phyloP scores from a whole-genome alignment of 1,140 invertebrate genomes.

The Megalonaias nervosa region DNA sequence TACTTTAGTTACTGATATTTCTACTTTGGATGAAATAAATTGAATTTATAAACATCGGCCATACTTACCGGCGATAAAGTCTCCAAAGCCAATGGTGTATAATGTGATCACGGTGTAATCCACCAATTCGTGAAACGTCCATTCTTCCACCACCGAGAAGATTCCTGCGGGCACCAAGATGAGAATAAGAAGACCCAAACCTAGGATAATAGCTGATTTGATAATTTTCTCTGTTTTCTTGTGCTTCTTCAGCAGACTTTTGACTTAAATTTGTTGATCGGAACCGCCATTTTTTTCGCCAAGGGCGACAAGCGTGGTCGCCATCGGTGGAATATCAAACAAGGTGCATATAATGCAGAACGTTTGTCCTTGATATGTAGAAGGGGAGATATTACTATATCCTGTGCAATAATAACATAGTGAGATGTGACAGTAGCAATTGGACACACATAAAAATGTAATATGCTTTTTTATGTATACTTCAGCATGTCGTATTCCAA shows the following conservation, averaged over 20 bases:
- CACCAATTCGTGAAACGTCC: conserved; percentile 30
- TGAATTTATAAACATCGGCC: no score
- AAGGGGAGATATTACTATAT: conserved; percentile 57
- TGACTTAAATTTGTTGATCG: conserved; percentile 32
- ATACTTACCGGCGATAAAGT: conserved; percentile 53
- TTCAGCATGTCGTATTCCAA: no score
- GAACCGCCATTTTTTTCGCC: conserved; percentile 42
- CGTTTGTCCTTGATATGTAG: conserved; percentile 42
- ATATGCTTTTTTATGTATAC: no score
- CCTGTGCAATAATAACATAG: conserved; percentile 38
- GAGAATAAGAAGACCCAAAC: conserved; percentile 12
- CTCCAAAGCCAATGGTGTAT: conserved; percentile 64
- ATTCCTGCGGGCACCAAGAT: conserved; percentile 35
- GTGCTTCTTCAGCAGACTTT: conserved; percentile 33
- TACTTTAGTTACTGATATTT: no score
- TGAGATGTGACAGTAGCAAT: no score
- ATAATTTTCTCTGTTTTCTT: conserved; percentile 24
- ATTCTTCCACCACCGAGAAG: conserved; percentile 34
- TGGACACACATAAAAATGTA: no score
- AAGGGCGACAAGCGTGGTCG: conserved; percentile 35
- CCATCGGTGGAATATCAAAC: conserved; percentile 52
- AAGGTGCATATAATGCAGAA: conserved; percentile 56
- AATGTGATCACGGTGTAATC: conserved; percentile 56
- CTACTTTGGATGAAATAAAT: no score
- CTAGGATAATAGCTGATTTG: conserved; percentile 29